phyloP scores from a whole-genome alignment of 1,140 invertebrate genomes.

The Temnothorax curvispinosus region DNA sequence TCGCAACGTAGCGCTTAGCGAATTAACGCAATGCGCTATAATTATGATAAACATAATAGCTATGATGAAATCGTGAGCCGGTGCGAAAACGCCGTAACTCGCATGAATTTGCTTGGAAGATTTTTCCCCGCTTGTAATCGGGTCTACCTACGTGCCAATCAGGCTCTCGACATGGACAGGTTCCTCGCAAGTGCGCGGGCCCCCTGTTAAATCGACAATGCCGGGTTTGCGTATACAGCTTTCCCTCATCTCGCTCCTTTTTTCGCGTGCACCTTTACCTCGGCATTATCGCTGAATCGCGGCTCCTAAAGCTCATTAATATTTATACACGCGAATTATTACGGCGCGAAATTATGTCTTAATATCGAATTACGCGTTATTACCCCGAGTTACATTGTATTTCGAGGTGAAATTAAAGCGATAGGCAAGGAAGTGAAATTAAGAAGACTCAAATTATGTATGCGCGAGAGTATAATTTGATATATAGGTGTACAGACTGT shows the following conservation, averaged over 20 bases:
- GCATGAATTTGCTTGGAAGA: constrained; percentile 11
- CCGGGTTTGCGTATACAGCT: constrained; percentile 4
- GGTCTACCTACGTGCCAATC: constrained; percentile 34
- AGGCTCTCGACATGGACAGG: background rate
- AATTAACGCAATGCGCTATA: constrained; percentile 40
- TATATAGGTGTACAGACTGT: background rate
- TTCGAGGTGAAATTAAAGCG: constrained; percentile 30
- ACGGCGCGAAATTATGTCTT: constrained; percentile 39
- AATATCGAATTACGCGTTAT: constrained; percentile 59
- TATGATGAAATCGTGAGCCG: background rate
- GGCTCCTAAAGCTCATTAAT: constrained; percentile 48
- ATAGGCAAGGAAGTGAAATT: constrained; percentile 26
- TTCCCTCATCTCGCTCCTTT: constrained; percentile 39
- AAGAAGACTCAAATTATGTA: constrained; percentile 34
- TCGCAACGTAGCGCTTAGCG: constrained; percentile 34
- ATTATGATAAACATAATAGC: constrained; percentile 39
- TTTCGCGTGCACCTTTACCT: constrained; percentile 28
- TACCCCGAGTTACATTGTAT: constrained; percentile 36
- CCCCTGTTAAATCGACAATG: constrained; percentile 44
- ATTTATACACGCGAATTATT: constrained; percentile 48
- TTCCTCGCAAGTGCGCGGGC: background rate
- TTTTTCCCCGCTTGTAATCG: constrained; percentile 36
- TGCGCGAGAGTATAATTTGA: constrained; percentile 16
- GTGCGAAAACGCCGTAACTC: constrained; percentile 33
- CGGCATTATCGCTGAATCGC: constrained; percentile 49